Base-by-base conservation (phyloP, 2,888 invertebrate genomes). In the Xestia c-nigrum region DNA sequence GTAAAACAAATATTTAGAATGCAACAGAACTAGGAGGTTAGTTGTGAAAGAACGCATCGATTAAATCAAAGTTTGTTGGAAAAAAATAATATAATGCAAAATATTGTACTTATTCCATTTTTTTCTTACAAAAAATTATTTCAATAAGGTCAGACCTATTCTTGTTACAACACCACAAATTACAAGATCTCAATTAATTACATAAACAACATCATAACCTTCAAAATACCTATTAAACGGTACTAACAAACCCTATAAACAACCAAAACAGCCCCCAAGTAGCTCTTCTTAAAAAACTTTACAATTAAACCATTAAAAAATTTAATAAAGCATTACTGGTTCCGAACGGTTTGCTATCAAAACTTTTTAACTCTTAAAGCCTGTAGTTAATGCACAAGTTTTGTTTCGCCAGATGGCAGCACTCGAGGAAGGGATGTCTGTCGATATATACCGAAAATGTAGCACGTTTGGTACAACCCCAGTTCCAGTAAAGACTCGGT, bases 381-480 rank as follows among this genome's bases (percentile, higher is more conserved):
- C 71, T 83, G 73, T 75, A 84, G 67, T 89, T 91, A 92, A 91
- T 91, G 89, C 86, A 90, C 81, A 92, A 92, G 92, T 92, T 93
- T 90, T 73, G 74, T 64, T 12, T 68, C 87, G 73, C 88, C 92
- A 93, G 94, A 92, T 92, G 93, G 92, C 92, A 87, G 81, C 84
- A 84, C 88, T 43, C 43, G 47, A 43, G 68, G 78, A 81, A 66
- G 80, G 81, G 79, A 76, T 85, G 83, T 67, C 81, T 84, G 85
- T 89, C 89, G 85, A 90, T 90, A 89, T 85, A 84, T 67, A 82
- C 74, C 80, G 67, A 78, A 87, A 89, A 84, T 78, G 72, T 66
- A 75, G 59, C 55, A 52, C 75, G 73, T 81, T 76, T 85, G 43
- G 77, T 47, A 50, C 73, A 65, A 76, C 74, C 76, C 61, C 90